These are phyloP conservation scores for Loris lydekkerianus DNA, from an alignment of 2,797 vertebrate species.

Conservation along the genomic window DNA sequence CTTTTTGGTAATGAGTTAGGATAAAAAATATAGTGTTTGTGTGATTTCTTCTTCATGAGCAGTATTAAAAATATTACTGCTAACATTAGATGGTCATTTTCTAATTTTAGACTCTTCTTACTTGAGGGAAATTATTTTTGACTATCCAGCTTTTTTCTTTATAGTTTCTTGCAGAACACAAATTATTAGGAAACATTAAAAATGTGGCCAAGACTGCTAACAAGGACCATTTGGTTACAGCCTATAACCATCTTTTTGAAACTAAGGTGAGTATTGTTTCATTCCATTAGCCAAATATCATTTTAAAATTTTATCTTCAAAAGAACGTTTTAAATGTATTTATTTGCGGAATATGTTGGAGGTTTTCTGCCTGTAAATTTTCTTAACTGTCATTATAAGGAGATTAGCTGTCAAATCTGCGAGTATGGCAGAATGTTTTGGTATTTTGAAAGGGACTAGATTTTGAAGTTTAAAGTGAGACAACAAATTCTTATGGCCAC, in stretches of 20 bases:
- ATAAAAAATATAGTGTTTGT: slow-evolving; percentile 29
- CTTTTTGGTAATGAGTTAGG: neutral
- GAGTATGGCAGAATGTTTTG: neutral
- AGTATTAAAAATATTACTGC: slow-evolving; percentile 50
- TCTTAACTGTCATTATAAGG: slow-evolving; percentile 39
- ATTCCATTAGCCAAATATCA: slow-evolving; percentile 9
- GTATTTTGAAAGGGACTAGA: slow-evolving; percentile 54
- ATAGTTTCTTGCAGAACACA: slow-evolving; percentile 97
- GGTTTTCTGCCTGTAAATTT: slow-evolving; percentile 34
- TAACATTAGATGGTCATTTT: slow-evolving; percentile 19
- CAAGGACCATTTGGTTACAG: slow-evolving; percentile 94
- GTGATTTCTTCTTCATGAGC: slow-evolving; percentile 5
- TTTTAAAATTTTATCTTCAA: slow-evolving; percentile 25
- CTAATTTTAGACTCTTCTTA: slow-evolving; percentile 38
- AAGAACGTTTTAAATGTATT: slow-evolving; percentile 59
- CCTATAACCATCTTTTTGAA: slow-evolving; percentile 95
- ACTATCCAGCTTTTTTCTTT: slow-evolving; percentile 68
- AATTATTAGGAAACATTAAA: slow-evolving; percentile 96
- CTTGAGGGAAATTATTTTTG: slow-evolving; percentile 50
- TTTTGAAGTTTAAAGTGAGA: slow-evolving; percentile 57
- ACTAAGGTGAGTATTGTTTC: slow-evolving; percentile 91
- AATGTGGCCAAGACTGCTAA: slow-evolving; percentile 98
- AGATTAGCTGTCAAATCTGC: slow-evolving; percentile 32
- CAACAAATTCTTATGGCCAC: neutral
- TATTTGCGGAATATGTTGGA: slow-evolving; percentile 37